phyloP scores from a whole-genome alignment of 2,888 invertebrate species.

The Tinea trinotella region DNA sequence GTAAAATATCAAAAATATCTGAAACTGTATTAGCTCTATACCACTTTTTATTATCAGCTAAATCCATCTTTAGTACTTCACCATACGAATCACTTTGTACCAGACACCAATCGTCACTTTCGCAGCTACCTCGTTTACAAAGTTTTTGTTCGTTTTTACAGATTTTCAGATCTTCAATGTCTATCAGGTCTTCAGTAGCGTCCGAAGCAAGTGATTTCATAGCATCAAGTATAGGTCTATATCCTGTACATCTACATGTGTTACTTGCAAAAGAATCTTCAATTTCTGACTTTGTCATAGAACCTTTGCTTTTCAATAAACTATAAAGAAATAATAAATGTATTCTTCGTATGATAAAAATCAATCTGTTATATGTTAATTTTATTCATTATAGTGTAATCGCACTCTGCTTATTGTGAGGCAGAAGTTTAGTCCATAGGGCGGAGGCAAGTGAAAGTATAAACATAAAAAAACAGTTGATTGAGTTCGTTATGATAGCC shows the following conservation, averaged over 20 bases:
- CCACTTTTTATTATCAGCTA: constrained; percentile 27
- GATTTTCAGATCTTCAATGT: constrained; percentile 20
- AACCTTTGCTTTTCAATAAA: constrained; percentile 27
- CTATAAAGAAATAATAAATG: constrained; percentile 35
- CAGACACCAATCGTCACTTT: constrained; percentile 18
- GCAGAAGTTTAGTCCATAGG: no score
- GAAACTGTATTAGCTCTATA: constrained; percentile 36
- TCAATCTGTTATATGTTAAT: no score
- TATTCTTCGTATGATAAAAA: no score
- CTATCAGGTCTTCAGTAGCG: constrained; percentile 31
- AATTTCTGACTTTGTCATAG: constrained; percentile 54
- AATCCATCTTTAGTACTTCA: background rate
- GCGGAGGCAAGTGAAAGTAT: no score
- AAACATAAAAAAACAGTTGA: no score
- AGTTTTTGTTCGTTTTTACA: constrained; percentile 16
- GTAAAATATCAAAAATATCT: constrained; percentile 40
- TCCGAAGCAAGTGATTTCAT: constrained; percentile 69
- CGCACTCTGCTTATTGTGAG: no score
- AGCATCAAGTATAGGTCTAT: constrained; percentile 72
- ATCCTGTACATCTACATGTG: constrained; percentile 75
- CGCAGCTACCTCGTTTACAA: background rate
- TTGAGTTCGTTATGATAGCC: no score
- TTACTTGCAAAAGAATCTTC: constrained; percentile 72
- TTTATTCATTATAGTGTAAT: no score
- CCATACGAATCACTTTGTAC: constrained; percentile 23